phyloP scores from a whole-genome alignment of 2,113 vertebrate genomes.

The Hyperoodon ampullatus region DNA sequence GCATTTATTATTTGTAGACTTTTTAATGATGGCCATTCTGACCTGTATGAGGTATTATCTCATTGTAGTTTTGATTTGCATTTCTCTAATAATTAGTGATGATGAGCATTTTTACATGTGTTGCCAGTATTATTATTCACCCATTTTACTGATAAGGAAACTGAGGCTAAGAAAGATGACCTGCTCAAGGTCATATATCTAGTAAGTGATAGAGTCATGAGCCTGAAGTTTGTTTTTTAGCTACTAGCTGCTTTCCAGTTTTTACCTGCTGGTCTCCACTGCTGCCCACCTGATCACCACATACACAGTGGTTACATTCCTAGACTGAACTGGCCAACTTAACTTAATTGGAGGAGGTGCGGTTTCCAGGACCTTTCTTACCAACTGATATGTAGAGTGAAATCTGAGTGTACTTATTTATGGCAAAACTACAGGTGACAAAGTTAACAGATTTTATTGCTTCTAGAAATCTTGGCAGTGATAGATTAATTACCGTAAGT shows the following conservation, averaged over 20 bases:
- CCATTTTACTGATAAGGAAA: neutral
- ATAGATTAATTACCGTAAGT: constrained; percentile 30
- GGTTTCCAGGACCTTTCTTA: neutral
- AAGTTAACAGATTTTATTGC: constrained; percentile 26
- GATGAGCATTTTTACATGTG: neutral
- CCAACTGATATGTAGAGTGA: neutral
- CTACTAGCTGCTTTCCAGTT: neutral
- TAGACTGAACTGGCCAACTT: neutral
- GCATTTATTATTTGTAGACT: neutral
- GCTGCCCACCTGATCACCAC: neutral
- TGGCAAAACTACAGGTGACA: constrained; percentile 10
- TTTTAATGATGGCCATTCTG: neutral
- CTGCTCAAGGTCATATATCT: neutral
- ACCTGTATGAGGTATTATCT: neutral
- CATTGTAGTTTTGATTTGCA: neutral
- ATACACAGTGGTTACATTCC: neutral
- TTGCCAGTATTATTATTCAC: neutral
- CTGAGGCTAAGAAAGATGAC: neutral
- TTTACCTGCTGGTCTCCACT: neutral
- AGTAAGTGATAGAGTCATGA: neutral
- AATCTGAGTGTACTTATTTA: neutral
- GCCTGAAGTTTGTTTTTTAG: neutral
- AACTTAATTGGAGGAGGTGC: neutral
- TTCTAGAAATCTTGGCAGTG: constrained; percentile 52
- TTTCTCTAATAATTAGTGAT: neutral